Base-by-base conservation (phyloP, 2,113 vertebrate species). In the Dolichallabes microphthalmus region DNA sequence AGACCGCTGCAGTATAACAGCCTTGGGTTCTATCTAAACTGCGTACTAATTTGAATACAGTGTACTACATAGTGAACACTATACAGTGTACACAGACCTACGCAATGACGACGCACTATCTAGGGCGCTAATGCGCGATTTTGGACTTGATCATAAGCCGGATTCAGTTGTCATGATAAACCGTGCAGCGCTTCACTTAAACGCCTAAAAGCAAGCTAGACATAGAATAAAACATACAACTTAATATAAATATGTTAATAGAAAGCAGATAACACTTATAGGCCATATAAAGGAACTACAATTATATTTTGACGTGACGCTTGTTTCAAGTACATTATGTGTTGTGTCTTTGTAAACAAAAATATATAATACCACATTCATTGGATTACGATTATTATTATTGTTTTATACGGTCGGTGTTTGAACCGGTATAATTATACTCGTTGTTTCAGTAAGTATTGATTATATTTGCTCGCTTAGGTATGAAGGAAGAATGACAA, bases 91-190 rank as follows among this genome's bases (percentile, higher is more conserved):
- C 19, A 52, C 2, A 3, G 0, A 64, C n/a, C 3, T 50, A 19
- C 6, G 64, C 25, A 25, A 7, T 17, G 7, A 4, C 53, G 6
- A 19, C 2, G 14, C 0, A 53, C 25, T 27, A 53, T 1, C 17
- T 30, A 75, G 73, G 50, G 50, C 17, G 13, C 25, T 4, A 17
- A 27, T 27, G 27, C 25, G 13, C 10, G 73, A 5, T 53, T 53
- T 52, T 0, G n/a, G 73, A 76, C n/a, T n/a, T 15, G 15, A 30
- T n/a, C 25, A 1, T 27, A 55, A 15, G 50, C 73, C 53, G 14
- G 13, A 7, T 52, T 75, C 13, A 75, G 76, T 79, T 79, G 76
- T 60, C 76, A 35, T 79, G 20, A 30, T 39, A 25, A 79, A 35
- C 13, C 4, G 20, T 60, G 45, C 35, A 35, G 30, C 76, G 55